Conservation (phyloP, 2,888 invertebrate genomes). For the Andrena flavipes region DNA sequence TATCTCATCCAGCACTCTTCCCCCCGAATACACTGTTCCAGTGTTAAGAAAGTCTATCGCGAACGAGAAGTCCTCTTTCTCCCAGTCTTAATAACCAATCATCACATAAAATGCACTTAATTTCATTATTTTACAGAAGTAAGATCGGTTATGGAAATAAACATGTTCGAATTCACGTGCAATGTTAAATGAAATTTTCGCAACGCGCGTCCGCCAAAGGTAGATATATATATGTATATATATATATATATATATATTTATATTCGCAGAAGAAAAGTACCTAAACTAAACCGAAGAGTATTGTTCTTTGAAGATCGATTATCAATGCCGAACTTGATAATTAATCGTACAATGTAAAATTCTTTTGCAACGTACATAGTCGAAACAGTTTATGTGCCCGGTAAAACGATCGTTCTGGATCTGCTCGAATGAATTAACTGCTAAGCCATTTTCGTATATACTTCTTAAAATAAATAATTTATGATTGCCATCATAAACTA, state of each 20-base stretch:
- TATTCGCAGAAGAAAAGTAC: constrained; percentile 23
- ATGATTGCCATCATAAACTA: constrained; percentile 62
- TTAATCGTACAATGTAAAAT: constrained; percentile 26
- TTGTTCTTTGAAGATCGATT: constrained; percentile 18
- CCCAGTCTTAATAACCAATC: constrained; percentile 70
- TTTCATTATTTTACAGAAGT: constrained; percentile 38
- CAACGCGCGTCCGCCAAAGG: too few relatives aligned
- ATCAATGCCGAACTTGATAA: constrained; percentile 29
- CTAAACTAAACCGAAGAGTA: constrained; percentile 31
- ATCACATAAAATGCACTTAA: constrained; percentile 61
- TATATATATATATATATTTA: constrained; percentile 7
- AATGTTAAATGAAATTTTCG: neutral
- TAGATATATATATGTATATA: neutral
- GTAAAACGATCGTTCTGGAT: constrained; percentile 43
- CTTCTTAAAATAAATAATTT: constrained; percentile 61
- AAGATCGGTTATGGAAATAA: neutral
- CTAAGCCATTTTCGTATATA: constrained; percentile 43
- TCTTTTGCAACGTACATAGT: constrained; percentile 11
- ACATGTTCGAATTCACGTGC: neutral
- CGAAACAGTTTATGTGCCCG: constrained; percentile 21
- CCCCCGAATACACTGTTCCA: constrained; percentile 51
- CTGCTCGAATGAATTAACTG: constrained; percentile 22
- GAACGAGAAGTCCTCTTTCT: constrained; percentile 69
- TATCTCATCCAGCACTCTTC: constrained; percentile 71
- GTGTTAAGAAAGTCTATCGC: constrained; percentile 64